These are phyloP conservation scores for Rhincodon typus DNA, from an alignment of 2,797 vertebrate genomes.

Conservation along the genomic window DNA sequence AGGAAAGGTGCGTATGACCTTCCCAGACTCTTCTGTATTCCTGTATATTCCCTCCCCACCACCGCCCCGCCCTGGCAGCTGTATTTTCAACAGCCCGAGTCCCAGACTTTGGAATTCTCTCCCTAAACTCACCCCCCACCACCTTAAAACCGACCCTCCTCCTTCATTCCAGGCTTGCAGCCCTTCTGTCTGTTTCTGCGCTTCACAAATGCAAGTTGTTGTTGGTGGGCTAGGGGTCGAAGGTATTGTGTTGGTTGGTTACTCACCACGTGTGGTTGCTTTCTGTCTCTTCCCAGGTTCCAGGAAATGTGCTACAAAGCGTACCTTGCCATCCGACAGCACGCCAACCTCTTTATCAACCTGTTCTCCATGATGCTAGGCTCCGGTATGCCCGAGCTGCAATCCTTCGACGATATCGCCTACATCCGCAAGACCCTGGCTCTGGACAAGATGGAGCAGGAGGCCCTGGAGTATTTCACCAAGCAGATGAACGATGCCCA, in stretches of 20 bases:
- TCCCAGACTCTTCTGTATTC: no score
- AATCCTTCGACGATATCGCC: conserved; percentile 71
- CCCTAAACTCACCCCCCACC: no score
- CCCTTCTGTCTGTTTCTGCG: not conserved
- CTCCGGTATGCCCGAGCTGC: conserved; percentile 72
- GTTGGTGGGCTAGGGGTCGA: not conserved
- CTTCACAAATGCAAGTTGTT: not conserved
- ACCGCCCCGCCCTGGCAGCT: no score
- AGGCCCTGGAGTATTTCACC: conserved; percentile 67
- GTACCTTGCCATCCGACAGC: conserved; percentile 66
- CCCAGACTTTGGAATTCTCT: no score
- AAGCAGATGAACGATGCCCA: conserved; percentile 73
- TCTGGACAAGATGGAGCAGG: conserved; percentile 66
- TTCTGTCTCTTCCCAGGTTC: conserved; percentile 50
- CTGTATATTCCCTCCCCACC: no score
- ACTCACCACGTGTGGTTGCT: not conserved
- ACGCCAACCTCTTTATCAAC: conserved; percentile 69
- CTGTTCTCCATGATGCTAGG: conserved; percentile 75
- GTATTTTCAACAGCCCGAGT: no score
- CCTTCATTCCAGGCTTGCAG: no score
- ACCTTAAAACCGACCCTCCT: no score
- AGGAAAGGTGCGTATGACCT: no score
- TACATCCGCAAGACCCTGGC: conserved; percentile 72
- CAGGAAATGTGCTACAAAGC: conserved; percentile 73
- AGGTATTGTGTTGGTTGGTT: not conserved